phyloP scores from a whole-genome alignment of 2,888 invertebrate genomes.

The Agrotis exclamationis region DNA sequence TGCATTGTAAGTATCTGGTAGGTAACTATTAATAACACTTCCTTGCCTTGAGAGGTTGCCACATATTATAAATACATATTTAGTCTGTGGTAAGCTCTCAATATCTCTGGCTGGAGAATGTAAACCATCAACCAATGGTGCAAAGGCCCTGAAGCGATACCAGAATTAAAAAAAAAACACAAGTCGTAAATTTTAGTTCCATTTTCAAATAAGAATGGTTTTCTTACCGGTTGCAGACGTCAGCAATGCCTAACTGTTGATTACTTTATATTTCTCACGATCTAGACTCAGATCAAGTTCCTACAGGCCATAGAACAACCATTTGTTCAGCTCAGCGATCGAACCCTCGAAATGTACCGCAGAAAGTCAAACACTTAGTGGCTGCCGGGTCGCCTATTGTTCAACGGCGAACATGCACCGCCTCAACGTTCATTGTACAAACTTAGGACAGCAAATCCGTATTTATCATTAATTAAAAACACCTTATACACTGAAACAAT shows the following conservation, averaged over 20 bases:
- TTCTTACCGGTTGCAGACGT: not conserved
- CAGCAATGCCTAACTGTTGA: not conserved
- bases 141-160: too few relatives aligned
- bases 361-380: constrained; percentile 34
- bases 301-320: not conserved
- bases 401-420: constrained; percentile 32
- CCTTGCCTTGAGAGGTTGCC: constrained; percentile 20
- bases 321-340: constrained; percentile 31
- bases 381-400: constrained; percentile 51
- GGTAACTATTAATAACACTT: not conserved
- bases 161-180: too few relatives aligned
- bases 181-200: not conserved
- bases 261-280: constrained; percentile 9
- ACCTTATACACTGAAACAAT: constrained; percentile 58
- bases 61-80: not conserved
- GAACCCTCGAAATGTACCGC: constrained; percentile 36
- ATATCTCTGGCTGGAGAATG: too few relatives aligned
- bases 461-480: constrained; percentile 58
- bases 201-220: not conserved
- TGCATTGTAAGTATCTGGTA: constrained; percentile 6
- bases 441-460: constrained; percentile 31
- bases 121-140: not conserved
- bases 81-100: too few relatives aligned
- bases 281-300: not conserved
- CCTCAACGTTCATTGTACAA: constrained; percentile 38